A percentile compares a stretch with the other conserved stretches of the same genome.
phyloP scores from a whole-genome alignment of 64 coral and sea anemone genomes.

The Trachythela sp. region DNA sequence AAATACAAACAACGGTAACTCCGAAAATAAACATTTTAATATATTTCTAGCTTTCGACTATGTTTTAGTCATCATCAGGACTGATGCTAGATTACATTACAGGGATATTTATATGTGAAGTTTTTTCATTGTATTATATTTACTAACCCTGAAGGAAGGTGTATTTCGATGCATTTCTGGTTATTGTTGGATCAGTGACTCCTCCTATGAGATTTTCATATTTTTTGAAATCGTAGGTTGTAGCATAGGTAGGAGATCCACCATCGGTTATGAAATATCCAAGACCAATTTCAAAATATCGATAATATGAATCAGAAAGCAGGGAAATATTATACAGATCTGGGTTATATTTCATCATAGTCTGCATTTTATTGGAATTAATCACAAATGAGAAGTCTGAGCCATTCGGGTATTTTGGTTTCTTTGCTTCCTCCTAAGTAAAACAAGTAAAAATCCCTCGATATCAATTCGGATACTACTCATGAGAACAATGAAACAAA shows the following conservation, averaged over 20 bases:
- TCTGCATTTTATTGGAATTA: constrained; percentile 28
- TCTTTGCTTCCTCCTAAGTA: constrained; percentile 31
- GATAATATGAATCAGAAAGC: constrained; percentile 40
- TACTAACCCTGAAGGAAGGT: background rate
- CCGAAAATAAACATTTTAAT: too few species aligned
- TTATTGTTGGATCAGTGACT: background rate
- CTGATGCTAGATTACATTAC: too few species aligned
- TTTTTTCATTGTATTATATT: too few species aligned
- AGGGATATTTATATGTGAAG: too few species aligned
- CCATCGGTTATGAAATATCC: constrained; percentile 20
- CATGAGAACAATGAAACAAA: too few species aligned
- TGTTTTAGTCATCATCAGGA: too few species aligned
- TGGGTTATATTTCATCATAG: constrained; percentile 42
- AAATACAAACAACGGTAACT: too few species aligned
- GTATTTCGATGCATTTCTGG: background rate
- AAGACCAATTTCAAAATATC: constrained; percentile 10
- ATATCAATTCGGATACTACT: too few species aligned
- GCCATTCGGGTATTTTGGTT: constrained; percentile 43
- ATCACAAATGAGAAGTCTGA: constrained; percentile 31
- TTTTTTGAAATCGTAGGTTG: background rate
- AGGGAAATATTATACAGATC: constrained; percentile 35
- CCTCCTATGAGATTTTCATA: background rate
- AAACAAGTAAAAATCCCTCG: background rate
- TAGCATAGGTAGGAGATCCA: background rate
- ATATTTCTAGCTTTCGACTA: too few species aligned